Conservation (phyloP, 1,140 invertebrate species). For the Centruroides vittatus region DNA sequence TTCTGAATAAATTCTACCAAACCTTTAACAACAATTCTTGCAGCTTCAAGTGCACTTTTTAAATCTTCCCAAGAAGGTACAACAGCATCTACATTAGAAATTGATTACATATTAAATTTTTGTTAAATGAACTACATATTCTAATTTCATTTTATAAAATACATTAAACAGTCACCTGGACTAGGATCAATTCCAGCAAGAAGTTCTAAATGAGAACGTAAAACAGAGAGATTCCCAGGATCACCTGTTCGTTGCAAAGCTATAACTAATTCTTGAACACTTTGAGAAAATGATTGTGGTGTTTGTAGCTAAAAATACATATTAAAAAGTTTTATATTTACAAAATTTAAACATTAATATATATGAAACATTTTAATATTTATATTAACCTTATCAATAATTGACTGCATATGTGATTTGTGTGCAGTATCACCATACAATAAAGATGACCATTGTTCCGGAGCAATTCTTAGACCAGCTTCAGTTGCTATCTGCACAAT, state of each 20-base stretch:
- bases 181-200: conserved; percentile 69
- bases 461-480: conserved; percentile 87
- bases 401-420: conserved; percentile 98
- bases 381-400: conserved; percentile 50
- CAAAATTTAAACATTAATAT: not conserved
- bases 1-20: conserved; percentile 72
- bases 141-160: not conserved
- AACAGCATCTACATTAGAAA: conserved; percentile 42
- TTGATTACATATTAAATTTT: not conserved
- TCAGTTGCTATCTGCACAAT: conserved; percentile 96
- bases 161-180: conserved; percentile 37
- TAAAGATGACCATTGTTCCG: conserved; percentile 95
- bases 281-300: conserved; percentile 71
- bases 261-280: conserved; percentile 77
- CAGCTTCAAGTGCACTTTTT: conserved; percentile 59
- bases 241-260: conserved; percentile 81
- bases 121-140: not conserved
- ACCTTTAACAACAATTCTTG: conserved; percentile 63
- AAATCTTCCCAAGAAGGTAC: conserved; percentile 40
- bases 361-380: not conserved
- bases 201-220: conserved; percentile 62
- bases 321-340: conserved; percentile 23
- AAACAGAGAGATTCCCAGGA: conserved; percentile 52
- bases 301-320: conserved; percentile 59
- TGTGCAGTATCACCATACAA: conserved; percentile 89